A percentile compares a stretch with the other conserved stretches of the same genome.
Conservation (phyloP, 2,113 vertebrate species). For the Puma concolor region DNA sequence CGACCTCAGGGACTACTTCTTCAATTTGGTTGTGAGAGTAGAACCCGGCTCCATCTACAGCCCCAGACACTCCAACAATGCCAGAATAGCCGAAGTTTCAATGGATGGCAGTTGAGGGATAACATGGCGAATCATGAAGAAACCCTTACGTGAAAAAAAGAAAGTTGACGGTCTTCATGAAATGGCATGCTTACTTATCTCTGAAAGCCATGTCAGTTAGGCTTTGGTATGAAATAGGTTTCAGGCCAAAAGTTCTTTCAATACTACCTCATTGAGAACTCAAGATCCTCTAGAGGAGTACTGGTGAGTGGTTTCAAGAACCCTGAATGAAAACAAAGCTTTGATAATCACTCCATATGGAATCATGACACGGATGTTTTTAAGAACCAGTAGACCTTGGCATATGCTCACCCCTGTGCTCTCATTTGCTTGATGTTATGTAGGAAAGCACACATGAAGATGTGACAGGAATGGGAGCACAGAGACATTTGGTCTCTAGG, state of each 20-base stretch:
- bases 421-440: accelerated
- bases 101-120: not conserved
- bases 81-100: not conserved
- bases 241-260: not conserved
- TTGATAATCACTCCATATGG: not conserved
- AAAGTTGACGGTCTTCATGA: not conserved
- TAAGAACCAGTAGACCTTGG: not conserved
- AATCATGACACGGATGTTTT: not conserved
- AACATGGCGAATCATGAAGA: not conserved
- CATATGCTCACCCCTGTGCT: not conserved
- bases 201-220: not conserved
- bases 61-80: not conserved
- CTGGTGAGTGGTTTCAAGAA: not conserved
- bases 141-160: not conserved
- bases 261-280: not conserved
- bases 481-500: accelerated
- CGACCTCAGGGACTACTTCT: not conserved
- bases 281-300: too few species aligned
- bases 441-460: accelerated
- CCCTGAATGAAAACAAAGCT: not conserved
- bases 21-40: not conserved
- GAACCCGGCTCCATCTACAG: not conserved
- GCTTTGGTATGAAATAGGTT: not conserved
- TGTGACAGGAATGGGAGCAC: not conserved
- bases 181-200: not conserved